phyloP scores from a whole-genome alignment of 2,797 vertebrate species.

The Hyperoplus lanceolatus region DNA sequence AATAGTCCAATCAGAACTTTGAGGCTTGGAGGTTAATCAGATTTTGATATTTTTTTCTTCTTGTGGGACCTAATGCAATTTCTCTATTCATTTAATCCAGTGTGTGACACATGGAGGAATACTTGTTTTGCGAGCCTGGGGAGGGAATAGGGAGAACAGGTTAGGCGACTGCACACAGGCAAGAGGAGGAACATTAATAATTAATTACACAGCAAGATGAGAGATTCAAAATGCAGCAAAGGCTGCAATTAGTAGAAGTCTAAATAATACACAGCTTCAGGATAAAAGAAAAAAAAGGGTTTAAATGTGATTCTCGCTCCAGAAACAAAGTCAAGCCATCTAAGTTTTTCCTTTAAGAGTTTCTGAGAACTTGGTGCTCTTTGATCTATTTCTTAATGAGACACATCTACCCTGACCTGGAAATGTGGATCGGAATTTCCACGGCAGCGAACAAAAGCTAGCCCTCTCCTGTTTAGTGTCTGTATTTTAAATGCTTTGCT shows the following conservation, averaged over 20 bases:
- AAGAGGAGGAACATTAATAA: conserved; percentile 74
- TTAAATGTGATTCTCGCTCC: conserved; percentile 49
- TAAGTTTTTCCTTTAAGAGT: conserved; percentile 58
- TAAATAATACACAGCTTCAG: conserved; percentile 77
- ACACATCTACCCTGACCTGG: conserved; percentile 31
- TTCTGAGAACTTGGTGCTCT: conserved; percentile 50
- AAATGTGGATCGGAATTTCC: conserved; percentile 25
- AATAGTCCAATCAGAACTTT: conserved; percentile 55
- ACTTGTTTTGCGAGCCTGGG: conserved; percentile 16
- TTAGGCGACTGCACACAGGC: conserved; percentile 32
- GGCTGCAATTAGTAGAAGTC: conserved; percentile 74
- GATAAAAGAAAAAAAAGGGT: conserved; percentile 54
- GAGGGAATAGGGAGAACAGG: conserved; percentile 30
- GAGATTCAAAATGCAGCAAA: conserved; percentile 74
- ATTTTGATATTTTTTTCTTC: conserved; percentile 37
- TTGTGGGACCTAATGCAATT: conserved; percentile 29
- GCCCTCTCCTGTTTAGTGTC: conserved; percentile 16
- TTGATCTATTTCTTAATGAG: conserved; percentile 43
- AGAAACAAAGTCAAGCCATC: conserved; percentile 42
- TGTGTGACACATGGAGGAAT: conserved; percentile 48
- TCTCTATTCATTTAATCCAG: conserved; percentile 59
- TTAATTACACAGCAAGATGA: conserved; percentile 73
- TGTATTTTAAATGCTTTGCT: conserved; percentile 6
- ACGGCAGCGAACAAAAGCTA: conserved; percentile 28
- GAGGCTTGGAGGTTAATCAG: conserved; percentile 59